phyloP scores from a whole-genome alignment of 2,113 vertebrate species.

The Paralichthys olivaceus region DNA sequence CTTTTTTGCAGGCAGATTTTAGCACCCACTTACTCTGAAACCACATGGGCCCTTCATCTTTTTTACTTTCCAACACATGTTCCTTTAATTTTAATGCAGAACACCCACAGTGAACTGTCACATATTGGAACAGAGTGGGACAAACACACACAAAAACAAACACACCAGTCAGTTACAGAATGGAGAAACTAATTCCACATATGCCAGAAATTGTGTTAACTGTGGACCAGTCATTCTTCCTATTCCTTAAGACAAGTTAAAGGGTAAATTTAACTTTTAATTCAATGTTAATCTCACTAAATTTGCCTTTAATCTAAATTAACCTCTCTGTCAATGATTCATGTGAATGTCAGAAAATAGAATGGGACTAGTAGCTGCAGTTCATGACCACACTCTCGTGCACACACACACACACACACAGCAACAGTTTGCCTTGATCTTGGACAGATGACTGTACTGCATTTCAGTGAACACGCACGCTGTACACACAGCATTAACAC shows the following conservation, averaged over 20 bases:
- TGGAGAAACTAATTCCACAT: not conserved
- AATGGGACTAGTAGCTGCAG: conserved; percentile 20
- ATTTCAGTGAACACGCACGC: conserved; percentile 18
- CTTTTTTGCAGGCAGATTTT: not conserved
- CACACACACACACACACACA: conserved; percentile 8
- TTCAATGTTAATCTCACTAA: not conserved
- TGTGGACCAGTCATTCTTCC: not conserved
- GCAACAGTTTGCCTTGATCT: conserved; percentile 23
- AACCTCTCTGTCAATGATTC: conserved; percentile 1
- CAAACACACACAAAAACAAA: conserved; percentile 1
- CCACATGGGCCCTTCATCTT: conserved; percentile 16
- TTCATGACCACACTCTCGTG: conserved; percentile 26
- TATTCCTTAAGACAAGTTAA: not conserved
- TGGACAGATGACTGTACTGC: conserved; percentile 8
- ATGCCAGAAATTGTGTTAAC: not conserved
- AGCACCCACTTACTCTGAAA: not conserved
- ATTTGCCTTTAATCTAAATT: not conserved
- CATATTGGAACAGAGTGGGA: not conserved
- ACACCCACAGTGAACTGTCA: conserved; percentile 55
- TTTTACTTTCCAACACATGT: conserved; percentile 32
- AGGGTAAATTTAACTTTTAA: not conserved
- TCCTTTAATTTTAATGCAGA: conserved; percentile 26
- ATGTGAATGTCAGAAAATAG: conserved; percentile 7
- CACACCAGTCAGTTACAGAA: not conserved
- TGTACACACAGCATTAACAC: conserved; percentile 30